Conservation (phyloP, 2,888 invertebrate genomes). For the Neoitamus cyanurus region DNA sequence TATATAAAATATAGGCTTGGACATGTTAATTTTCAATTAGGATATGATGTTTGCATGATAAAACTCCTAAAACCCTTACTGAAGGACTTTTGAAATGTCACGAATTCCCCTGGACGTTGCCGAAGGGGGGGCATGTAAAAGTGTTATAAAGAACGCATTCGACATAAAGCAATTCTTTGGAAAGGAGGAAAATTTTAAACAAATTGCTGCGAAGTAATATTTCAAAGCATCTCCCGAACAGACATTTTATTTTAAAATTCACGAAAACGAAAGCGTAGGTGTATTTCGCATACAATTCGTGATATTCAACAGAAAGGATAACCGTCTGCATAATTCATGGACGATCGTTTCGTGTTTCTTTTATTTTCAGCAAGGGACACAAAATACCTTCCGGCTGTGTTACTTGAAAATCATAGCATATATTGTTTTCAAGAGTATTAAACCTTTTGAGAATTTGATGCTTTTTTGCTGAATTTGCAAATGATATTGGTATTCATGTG, state of each 20-base stretch:
- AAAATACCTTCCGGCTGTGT: not conserved
- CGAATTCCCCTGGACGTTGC: too few relatives aligned
- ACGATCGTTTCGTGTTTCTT: not conserved
- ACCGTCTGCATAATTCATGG: not conserved
- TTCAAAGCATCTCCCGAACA: not conserved
- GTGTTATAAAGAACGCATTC: too few relatives aligned
- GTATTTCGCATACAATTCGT: not conserved
- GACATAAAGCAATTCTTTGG: not conserved
- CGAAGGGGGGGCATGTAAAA: too few relatives aligned
- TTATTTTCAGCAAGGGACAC: not conserved
- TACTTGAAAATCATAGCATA: not conserved
- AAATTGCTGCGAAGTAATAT: not conserved
- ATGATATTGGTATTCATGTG: too few relatives aligned
- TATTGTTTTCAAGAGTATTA: not conserved
- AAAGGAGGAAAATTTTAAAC: not conserved
- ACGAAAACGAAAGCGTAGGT: not conserved
- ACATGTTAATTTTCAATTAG: too few relatives aligned
- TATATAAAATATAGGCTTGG: too few relatives aligned
- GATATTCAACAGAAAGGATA: not conserved
- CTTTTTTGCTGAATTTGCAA: too few relatives aligned
- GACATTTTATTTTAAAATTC: not conserved
- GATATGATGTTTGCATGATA: too few relatives aligned
- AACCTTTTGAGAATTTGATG: too few relatives aligned
- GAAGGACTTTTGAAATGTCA: too few relatives aligned
- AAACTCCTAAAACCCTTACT: too few relatives aligned